Evolutionary conservation across 1,140 invertebrate genomes (phyloP), one percentile per base, ranked within the genome.

Genomic region (Tetragnatha versicolor): DNA sequence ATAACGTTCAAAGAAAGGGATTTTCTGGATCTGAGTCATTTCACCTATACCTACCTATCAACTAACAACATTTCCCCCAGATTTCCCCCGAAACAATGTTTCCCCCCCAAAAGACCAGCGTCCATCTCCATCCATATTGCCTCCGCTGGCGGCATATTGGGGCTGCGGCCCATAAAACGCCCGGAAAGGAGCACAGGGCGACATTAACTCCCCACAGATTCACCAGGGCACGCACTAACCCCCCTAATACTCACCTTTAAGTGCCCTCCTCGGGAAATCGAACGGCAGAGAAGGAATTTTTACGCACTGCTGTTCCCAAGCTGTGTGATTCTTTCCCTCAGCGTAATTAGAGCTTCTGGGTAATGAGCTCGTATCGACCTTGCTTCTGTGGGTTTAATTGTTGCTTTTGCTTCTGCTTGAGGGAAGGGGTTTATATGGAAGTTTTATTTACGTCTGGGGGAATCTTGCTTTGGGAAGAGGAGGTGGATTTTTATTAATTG

Each of bases 191-290:
- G 25, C 14, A 2, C 49, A 14, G 49, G 12, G 33, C 55, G 55
- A 60, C 55, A 60, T 29, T 60, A 60, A 60, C 33, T 60, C 55
- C 55, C 55, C 55, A 29, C 9, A 22, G 14, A 60, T 25, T 2
- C 55, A 27, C 55, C 55, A 60, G 55, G 25, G 55, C 55, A 27
- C 12, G 55, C 2, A 14, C 49, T 53, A 53, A 29, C 55, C 55
- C 55, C 25, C 33, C 22, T 60, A 60, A 60, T 60, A 60, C 55
- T 60, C 55, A 27, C 55, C 55, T 60, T 27, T 60, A 60, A 60
- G 55, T 60, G 29, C 9, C 55, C 25, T 31, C 55, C 25, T 6
- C n/a, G 55, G 33, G 55, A 29, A 60, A 60, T 60, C 25, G 55
- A 60, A 60, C 9, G 10, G 7, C 7, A 42, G 39, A 17, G 39